These are phyloP conservation scores for Melieria omissa DNA, from an alignment of 2,888 invertebrate genomes.

Conservation along the genomic window DNA sequence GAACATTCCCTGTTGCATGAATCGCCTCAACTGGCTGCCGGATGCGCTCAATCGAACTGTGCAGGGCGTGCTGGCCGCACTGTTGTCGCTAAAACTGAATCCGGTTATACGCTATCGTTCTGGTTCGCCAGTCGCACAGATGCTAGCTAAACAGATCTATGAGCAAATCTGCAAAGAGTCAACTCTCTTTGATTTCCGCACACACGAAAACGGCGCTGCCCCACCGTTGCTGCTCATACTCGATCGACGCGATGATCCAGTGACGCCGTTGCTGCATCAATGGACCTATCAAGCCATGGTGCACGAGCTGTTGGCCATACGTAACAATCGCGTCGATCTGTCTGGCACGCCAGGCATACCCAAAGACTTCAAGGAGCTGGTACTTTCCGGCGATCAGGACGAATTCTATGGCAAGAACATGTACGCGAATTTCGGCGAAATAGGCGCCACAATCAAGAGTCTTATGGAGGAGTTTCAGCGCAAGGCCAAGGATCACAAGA, in stretches of 20 bases:
- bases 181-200: constrained; percentile 86
- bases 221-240: constrained; percentile 87
- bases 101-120: constrained; percentile 90
- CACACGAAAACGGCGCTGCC: constrained; percentile 71
- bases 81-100: constrained; percentile 90
- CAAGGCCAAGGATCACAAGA: constrained; percentile 94
- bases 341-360: constrained; percentile 84
- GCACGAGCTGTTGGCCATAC: constrained; percentile 93
- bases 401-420: constrained; percentile 96
- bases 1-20: constrained; percentile 77
- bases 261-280: constrained; percentile 94
- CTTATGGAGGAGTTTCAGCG: constrained; percentile 98
- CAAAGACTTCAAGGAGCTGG: constrained; percentile 92
- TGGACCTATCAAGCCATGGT: constrained; percentile 99
- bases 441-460: constrained; percentile 95
- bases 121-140: constrained; percentile 85
- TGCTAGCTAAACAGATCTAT: constrained; percentile 85
- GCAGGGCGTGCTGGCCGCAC: constrained; percentile 85
- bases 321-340: constrained; percentile 93
- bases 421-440: constrained; percentile 97
- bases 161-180: constrained; percentile 90
- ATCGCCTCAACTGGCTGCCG: constrained; percentile 82
- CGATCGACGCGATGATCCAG: constrained; percentile 93
- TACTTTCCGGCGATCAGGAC: constrained; percentile 94
- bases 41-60: constrained; percentile 80